Base-by-base conservation (phyloP, 2,888 invertebrate species). In the Coenonympha arcania region DNA sequence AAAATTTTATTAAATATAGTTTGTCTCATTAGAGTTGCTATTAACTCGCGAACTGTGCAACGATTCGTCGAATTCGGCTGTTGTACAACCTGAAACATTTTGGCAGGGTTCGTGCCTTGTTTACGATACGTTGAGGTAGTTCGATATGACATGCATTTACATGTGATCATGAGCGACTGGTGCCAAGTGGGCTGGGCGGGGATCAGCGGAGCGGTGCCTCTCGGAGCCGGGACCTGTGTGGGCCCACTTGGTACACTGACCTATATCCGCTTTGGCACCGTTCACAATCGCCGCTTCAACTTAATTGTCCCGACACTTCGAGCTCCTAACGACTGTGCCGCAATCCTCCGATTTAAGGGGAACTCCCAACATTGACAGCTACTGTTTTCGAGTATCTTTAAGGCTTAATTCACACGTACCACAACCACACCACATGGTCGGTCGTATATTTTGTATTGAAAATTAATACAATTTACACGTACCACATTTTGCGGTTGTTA, bases 231-330 rank as follows among this genome's bases (percentile, higher is more conserved):
- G 76, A 79, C 77, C 79, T 77, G 71, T 69, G 69, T 75, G 71
- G 72, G 80, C 79, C 83, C 83, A 81, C 83, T 80, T 71, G 63
- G 75, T 71, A 64, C 69, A 72, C 76, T 85, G 86, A 86, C 86
- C 86, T 85, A 86, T 71, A 83, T 85, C 79, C 79, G 83, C 81
- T 81, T 85, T 86, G 86, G 86, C 86, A 86, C 75, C 75, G 85
- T 69, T 80, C 80, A 80, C 85, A 83, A 84, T 85, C 84, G 69
- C 78, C 82, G 85, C 85, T 85, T 83, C 83, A 83, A 81, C 84
- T 85, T 86, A 86, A 86, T 86, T 86, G 84, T 86, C 75, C 77
- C 81, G 83, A 82, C 85, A 85, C 86, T 85, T 77, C 72, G 79
- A 64, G 73, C 78, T 74, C 80, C 80, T 86, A 86, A 85, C 84